Evolutionary conservation across 1,140 invertebrate genomes (phyloP).

Genomic region (Sarcophaga bullata): DNA sequence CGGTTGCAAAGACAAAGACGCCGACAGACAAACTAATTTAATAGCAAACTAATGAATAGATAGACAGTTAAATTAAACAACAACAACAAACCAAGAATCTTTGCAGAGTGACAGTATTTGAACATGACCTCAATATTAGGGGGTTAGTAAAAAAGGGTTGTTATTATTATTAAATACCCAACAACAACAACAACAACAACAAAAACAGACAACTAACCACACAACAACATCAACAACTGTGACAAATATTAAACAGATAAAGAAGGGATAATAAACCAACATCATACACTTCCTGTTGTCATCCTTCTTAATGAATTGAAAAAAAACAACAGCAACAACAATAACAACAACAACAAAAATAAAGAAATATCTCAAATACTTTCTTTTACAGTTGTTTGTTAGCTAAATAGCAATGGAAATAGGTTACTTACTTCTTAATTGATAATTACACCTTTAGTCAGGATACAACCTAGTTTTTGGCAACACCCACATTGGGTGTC

Average conservation of each 20-base stretch:
- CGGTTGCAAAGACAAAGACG: no score
- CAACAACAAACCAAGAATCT: no score
- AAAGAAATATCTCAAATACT: no score
- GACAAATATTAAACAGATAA: slow-evolving; percentile 12
- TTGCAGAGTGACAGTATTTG: not conserved
- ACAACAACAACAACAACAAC: not conserved
- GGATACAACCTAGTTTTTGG: no score
- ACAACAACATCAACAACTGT: not conserved
- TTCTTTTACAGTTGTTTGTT: no score
- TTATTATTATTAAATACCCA: not conserved
- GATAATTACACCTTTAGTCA: no score
- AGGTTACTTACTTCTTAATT: no score
- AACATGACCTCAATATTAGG: slow-evolving; percentile 20
- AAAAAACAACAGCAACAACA: no score
- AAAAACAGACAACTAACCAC: not conserved
- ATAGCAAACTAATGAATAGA: not conserved
- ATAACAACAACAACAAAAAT: no score
- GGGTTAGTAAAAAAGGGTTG: not conserved
- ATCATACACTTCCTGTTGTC: not conserved
- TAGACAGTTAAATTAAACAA: not conserved
- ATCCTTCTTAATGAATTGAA: no score
- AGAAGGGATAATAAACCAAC: slow-evolving; percentile 5
- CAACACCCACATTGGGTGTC: no score
- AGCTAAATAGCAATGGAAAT: no score
- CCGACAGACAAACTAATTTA: not conserved